Evolutionary conservation across 1,140 invertebrate species (phyloP).

Genomic region (Aphelenchoides besseyi): DNA sequence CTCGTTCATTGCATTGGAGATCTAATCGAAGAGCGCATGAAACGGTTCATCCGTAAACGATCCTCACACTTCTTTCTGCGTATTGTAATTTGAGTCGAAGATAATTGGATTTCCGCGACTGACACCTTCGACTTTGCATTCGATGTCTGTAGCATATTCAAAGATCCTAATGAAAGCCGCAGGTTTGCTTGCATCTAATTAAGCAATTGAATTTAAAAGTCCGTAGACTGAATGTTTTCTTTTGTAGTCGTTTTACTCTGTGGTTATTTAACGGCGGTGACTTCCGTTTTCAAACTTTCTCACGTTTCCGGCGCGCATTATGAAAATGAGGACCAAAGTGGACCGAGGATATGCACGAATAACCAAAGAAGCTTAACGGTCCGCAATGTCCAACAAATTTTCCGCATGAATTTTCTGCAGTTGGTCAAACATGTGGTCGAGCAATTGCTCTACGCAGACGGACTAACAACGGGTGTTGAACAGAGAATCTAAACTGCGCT

Average conservation of each 20-base stretch:
- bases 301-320: not conserved
- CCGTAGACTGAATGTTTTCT: not conserved
- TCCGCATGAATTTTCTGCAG: not conserved
- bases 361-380: not conserved
- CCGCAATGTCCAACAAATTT: not conserved
- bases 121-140: too few species aligned
- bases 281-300: not conserved
- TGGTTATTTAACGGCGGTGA: not conserved
- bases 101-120: too few species aligned
- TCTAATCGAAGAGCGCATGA: too few species aligned
- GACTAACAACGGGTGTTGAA: too few species aligned
- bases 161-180: not conserved
- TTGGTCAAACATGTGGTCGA: not conserved
- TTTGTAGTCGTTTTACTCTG: not conserved
- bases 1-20: not conserved
- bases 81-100: too few species aligned
- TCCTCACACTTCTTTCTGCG: too few species aligned
- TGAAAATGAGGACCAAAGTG: not conserved
- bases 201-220: not conserved
- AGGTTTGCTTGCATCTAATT: not conserved
- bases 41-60: too few species aligned
- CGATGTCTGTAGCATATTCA: not conserved
- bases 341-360: not conserved
- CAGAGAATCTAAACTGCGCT: too few species aligned
- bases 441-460: not conserved